These are phyloP conservation scores for Megathymus violae DNA, from an alignment of 1,140 invertebrate genomes.

Conservation along the genomic window DNA sequence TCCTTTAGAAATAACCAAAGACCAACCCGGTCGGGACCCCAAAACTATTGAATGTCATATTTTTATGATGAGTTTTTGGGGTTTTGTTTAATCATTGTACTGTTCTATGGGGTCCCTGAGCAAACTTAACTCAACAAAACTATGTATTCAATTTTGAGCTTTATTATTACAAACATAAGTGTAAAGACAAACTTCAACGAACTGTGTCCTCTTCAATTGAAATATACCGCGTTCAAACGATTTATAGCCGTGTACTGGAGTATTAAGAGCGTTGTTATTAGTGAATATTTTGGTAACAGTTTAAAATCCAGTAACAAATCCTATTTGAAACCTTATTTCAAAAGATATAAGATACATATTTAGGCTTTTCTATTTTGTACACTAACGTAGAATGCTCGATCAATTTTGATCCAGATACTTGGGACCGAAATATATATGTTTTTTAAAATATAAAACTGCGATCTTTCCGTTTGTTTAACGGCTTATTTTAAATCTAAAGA, in stretches of 20 bases:
- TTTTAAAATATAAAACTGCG: conserved; percentile 42
- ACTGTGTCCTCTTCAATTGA: too few relatives aligned
- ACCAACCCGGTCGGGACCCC: conserved; percentile 40
- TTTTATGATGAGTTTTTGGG: conserved; percentile 57
- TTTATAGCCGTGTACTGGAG: conserved; percentile 4
- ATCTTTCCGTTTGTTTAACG: conserved; percentile 46
- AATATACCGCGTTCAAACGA: conserved; percentile 3
- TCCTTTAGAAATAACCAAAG: conserved; percentile 36
- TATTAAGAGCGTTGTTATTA: too few relatives aligned
- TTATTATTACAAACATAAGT: conserved; percentile 23
- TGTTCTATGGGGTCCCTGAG: conserved; percentile 32
- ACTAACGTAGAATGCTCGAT: neutral
- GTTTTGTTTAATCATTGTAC: conserved; percentile 49
- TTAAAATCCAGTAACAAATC: too few relatives aligned
- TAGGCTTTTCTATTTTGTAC: neutral
- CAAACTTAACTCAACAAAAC: conserved; percentile 3
- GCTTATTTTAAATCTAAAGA: conserved; percentile 47
- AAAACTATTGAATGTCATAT: conserved; percentile 58
- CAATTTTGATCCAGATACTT: neutral
- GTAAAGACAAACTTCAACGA: neutral
- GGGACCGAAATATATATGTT: neutral
- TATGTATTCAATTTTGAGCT: conserved; percentile 22
- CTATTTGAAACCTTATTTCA: too few relatives aligned
- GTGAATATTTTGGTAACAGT: too few relatives aligned
- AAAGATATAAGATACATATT: too few relatives aligned